Percentiles rank a stretch among this genome's conserved stretches.
These are phyloP conservation scores for Agriotes lineatus DNA, from an alignment of 2,888 invertebrate species.

Conservation along the genomic window DNA sequence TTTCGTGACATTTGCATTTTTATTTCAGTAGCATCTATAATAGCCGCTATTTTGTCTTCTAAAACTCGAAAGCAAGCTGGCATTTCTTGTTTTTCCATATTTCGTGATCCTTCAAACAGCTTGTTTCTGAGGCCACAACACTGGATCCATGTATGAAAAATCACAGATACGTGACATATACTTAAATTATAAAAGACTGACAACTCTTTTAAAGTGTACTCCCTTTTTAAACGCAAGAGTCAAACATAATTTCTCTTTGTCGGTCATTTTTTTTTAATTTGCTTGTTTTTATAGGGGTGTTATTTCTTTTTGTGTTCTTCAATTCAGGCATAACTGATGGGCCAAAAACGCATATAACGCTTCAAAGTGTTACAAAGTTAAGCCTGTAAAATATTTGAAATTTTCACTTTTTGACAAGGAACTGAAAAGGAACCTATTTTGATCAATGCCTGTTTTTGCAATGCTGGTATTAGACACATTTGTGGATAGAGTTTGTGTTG, in stretches of 20 bases:
- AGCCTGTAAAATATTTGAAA: conserved; percentile 18
- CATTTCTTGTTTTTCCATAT: neutral
- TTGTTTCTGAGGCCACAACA: neutral
- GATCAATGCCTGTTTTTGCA: no score
- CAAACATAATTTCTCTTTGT: conserved; percentile 22
- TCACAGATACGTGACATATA: neutral
- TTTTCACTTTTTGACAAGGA: neutral
- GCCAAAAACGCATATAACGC: conserved; percentile 10
- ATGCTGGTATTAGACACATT: neutral
- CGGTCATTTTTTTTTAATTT: neutral
- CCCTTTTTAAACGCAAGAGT: conserved; percentile 1
- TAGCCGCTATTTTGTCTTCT: conserved; percentile 4
- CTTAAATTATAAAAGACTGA: conserved; percentile 1
- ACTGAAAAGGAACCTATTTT: neutral
- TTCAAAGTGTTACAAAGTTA: conserved; percentile 3
- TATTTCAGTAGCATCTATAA: conserved; percentile 10
- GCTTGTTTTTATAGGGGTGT: neutral
- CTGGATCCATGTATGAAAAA: conserved; percentile 7
- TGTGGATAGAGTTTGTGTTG: neutral
- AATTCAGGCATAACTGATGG: neutral
- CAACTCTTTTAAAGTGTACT: conserved; percentile 12
- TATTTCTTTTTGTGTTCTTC: conserved; percentile 3
- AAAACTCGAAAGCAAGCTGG: neutral
- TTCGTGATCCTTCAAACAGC: neutral
- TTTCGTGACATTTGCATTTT: conserved; percentile 21